Percentiles rank a stretch among this genome's conserved stretches.
phyloP scores from a whole-genome alignment of 92 coral and sea anemone genomes.

The Epizoanthus illoricatus region DNA sequence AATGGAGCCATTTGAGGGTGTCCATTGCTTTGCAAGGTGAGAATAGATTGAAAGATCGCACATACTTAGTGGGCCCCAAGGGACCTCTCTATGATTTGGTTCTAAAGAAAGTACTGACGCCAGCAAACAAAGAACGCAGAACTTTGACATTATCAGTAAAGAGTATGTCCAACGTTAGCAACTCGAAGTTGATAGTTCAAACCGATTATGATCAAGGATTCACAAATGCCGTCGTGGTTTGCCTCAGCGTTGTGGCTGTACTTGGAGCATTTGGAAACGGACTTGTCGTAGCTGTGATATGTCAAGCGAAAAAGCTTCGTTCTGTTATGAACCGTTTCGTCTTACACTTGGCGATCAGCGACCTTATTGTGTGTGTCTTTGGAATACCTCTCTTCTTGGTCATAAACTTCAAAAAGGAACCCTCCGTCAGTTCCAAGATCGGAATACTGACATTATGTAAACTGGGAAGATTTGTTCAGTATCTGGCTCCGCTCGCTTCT shows the following conservation, averaged over 20 bases:
- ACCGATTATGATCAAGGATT: constrained; percentile 48
- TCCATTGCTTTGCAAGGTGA: no score
- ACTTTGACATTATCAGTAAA: not conserved
- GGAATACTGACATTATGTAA: constrained; percentile 53
- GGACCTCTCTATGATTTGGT: not conserved
- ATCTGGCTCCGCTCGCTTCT: constrained; percentile 80
- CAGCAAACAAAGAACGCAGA: constrained; percentile 2
- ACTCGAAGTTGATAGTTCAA: not conserved
- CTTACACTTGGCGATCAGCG: constrained; percentile 79
- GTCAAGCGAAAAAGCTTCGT: constrained; percentile 71
- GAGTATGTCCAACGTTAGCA: not conserved
- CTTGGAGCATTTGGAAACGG: constrained; percentile 76
- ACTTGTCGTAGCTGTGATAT: constrained; percentile 68
- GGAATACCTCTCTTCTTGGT: constrained; percentile 73
- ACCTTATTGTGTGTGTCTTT: constrained; percentile 69
- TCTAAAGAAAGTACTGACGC: not conserved
- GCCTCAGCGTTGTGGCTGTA: constrained; percentile 62
- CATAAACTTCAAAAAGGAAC: constrained; percentile 58
- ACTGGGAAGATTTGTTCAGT: constrained; percentile 72
- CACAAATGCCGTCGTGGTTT: constrained; percentile 45
- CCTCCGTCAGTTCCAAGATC: not conserved
- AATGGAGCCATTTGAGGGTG: no score
- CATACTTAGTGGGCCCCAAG: not conserved
- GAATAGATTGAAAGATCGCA: no score
- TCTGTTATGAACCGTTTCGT: constrained; percentile 94